Evolutionary conservation across 2,113 vertebrate genomes (phyloP).

Genomic region (Chaetura pelagica): DNA sequence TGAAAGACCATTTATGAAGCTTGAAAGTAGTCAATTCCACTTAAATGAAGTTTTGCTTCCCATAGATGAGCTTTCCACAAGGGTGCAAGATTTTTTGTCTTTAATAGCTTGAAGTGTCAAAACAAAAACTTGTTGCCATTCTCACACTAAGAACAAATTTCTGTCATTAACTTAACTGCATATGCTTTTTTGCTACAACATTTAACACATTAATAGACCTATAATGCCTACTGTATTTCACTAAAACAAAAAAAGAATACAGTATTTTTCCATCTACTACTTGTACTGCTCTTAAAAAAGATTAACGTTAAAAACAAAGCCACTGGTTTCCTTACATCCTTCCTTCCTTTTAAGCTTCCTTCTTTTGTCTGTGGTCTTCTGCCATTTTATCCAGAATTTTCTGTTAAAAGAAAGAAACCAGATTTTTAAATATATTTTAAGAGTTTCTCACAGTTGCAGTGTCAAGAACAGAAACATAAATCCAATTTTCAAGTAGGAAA

Average conservation of each 20-base stretch:
- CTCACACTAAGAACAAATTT: conserved; percentile 71
- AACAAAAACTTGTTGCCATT: conserved; percentile 71
- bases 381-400: conserved; percentile 86
- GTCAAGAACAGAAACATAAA: neutral
- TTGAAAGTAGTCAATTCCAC: conserved; percentile 62
- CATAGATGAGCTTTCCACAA: conserved; percentile 59
- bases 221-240: conserved; percentile 75
- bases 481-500: neutral
- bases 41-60: conserved; percentile 54
- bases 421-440: neutral
- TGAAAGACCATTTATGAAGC: conserved; percentile 72
- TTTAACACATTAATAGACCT: conserved; percentile 81
- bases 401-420: conserved; percentile 48
- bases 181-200: conserved; percentile 77
- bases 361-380: conserved; percentile 80
- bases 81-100: conserved; percentile 55
- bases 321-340: conserved; percentile 70
- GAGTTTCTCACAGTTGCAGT: neutral
- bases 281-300: conserved; percentile 80
- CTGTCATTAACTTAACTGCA: conserved; percentile 77
- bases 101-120: conserved; percentile 62
- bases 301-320: conserved; percentile 84
- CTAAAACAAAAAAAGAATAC: conserved; percentile 80
- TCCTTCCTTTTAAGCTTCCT: conserved; percentile 73
- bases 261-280: conserved; percentile 76